Percentiles rank a stretch among this genome's conserved stretches.
phyloP scores from a whole-genome alignment of 2,113 vertebrate genomes.

The Ptyas mucosa region DNA sequence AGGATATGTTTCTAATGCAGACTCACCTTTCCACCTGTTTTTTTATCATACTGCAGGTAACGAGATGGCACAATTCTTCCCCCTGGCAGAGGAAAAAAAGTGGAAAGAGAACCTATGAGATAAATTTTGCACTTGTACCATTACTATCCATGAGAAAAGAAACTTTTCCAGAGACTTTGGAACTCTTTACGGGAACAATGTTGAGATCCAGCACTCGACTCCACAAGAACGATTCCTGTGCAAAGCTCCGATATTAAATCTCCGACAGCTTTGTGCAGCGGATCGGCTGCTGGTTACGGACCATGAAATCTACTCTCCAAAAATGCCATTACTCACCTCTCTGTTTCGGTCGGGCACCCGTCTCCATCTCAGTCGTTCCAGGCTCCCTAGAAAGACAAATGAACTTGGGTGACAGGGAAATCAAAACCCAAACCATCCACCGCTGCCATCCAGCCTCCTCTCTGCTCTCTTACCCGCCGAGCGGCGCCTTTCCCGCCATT shows the following conservation, averaged over 20 bases:
- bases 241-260: not conserved
- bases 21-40: not conserved
- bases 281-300: not conserved
- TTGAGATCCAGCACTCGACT: not conserved
- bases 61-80: not conserved
- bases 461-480: not conserved
- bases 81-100: not conserved
- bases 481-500: not conserved
- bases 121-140: fast-evolving
- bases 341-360: not conserved
- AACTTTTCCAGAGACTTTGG: not conserved
- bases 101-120: not conserved
- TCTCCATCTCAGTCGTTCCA: not conserved
- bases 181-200: not conserved
- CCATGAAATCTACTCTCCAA: not conserved
- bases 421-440: not conserved
- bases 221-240: not conserved
- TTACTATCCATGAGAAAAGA: not conserved
- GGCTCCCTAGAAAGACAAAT: no score
- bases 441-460: not conserved
- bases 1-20: not conserved
- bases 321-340: not conserved
- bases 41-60: not conserved
- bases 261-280: not conserved
- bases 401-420: not conserved